A percentile compares a stretch with the other conserved stretches of the same genome.
Conservation (phyloP, 2,888 invertebrate species). For the Tenthredo distinguenda region DNA sequence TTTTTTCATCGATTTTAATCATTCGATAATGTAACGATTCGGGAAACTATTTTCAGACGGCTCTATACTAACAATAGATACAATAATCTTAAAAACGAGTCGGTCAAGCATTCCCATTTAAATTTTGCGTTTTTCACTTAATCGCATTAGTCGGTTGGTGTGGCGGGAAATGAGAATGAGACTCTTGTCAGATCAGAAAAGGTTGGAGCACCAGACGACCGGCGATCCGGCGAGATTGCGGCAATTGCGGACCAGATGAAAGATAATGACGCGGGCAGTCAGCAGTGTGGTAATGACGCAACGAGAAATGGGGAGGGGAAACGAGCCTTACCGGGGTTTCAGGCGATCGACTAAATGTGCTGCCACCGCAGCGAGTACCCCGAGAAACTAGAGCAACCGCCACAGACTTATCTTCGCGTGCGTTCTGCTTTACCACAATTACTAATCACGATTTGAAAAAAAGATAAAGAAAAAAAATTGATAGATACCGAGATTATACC, state of each 20-base stretch:
- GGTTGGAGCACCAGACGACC: not conserved
- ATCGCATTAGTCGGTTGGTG: not conserved
- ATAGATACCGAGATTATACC: not conserved
- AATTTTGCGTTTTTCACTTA: not conserved
- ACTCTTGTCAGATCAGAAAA: not conserved
- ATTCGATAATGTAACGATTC: not conserved
- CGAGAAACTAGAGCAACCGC: not conserved
- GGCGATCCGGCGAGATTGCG: not conserved
- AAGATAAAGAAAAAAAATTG: not conserved
- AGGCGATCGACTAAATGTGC: not conserved
- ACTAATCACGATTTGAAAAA: not conserved
- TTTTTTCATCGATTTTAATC: not conserved
- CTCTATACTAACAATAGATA: not conserved
- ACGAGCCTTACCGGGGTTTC: not conserved
- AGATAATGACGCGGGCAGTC: not conserved
- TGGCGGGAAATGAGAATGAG: constrained; percentile 1
- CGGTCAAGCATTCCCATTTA: not conserved
- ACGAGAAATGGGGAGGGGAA: not conserved
- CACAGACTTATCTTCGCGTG: not conserved
- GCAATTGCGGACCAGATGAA: not conserved
- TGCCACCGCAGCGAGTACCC: not conserved
- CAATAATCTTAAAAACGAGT: not conserved
- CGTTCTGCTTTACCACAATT: not conserved
- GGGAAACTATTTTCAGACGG: not conserved
- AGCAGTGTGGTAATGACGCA: not conserved